Evolutionary conservation across 2,888 invertebrate genomes (phyloP), one percentile per base, ranked within the genome.

Genomic region (Elgonia sp.): DNA sequence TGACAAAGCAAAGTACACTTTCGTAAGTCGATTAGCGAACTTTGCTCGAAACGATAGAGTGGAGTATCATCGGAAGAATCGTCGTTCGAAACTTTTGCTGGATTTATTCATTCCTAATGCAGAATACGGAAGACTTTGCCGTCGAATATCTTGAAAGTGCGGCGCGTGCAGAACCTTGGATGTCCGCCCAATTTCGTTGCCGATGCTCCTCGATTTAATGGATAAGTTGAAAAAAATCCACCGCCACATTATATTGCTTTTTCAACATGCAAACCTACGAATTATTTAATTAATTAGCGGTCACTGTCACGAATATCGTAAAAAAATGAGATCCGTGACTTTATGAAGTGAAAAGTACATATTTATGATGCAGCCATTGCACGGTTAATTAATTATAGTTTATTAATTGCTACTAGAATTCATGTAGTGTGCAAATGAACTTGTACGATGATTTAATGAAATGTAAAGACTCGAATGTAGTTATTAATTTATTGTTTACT

Each of bases 11-110:
- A 84, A 89, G 89, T 87, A 84, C 79, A 89, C 86, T 84, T 82
- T 82, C 63, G 84, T 89, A 84, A 89, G 89, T 86, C 89, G 89
- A 87, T 89, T 89, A 89, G 82, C 77, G 65, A 89, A 89, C 55
- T 89, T 89, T 86, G 60, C 21, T 72, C 63, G 84, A 63, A 82
- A 89, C 89, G 86, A 84, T 77, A 50, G 72, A 76, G 50, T 70
- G 42, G 65, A 89, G 84, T 86, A 81, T 81, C 86, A 79, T 89
- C 86, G 89, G 69, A 86, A 72, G 87, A 87, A 89, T 85, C 82
- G 82, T 77, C 62, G 69, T 75, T 72, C 18, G 63, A 79, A 89
- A 89, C 84, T 87, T 89, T 86, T 82, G 69, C 29, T 21, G 55
- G 50, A 77, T 84, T 87, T 89, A 87, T 89, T 70, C 80, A 82